These are phyloP conservation scores for Oryzaephilus surinamensis DNA, from an alignment of 1,140 invertebrate genomes.

Conservation along the genomic window DNA sequence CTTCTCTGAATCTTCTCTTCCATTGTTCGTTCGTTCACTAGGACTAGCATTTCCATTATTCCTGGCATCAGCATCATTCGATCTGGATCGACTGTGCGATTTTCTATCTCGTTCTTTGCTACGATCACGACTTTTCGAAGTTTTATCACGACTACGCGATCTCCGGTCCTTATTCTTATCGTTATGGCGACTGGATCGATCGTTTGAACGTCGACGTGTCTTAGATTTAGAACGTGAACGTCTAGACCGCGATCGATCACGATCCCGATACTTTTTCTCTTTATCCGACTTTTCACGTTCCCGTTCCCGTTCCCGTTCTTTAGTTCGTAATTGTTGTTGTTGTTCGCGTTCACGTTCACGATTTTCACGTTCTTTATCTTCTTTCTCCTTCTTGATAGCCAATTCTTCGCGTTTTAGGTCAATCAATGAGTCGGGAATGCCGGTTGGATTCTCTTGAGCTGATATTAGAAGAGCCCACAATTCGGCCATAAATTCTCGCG, in stretches of 20 bases:
- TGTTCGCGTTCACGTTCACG: constrained; percentile 24
- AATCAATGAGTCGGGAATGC: constrained; percentile 86
- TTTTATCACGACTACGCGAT: constrained; percentile 19
- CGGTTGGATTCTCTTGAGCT: constrained; percentile 87
- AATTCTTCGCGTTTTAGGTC: constrained; percentile 91
- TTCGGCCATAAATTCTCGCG: constrained; percentile 93
- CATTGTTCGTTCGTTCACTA: constrained; percentile 15
- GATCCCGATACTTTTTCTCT: constrained; percentile 32
- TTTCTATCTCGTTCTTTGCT: too few species aligned
- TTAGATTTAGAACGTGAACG: constrained; percentile 21
- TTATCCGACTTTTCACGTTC: constrained; percentile 27
- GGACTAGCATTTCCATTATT: constrained; percentile 32
- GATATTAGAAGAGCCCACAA: constrained; percentile 91
- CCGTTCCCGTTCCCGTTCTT: constrained; percentile 27
- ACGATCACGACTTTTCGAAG: too few species aligned
- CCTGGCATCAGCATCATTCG: constrained; percentile 14
- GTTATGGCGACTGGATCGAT: constrained; percentile 11
- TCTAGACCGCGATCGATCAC: constrained; percentile 22
- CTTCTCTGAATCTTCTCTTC: constrained; percentile 16
- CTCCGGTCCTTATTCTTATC: constrained; percentile 10
- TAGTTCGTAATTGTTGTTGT: too few species aligned
- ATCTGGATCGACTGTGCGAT: too few species aligned
- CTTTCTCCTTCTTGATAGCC: constrained; percentile 48
- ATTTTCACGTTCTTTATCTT: constrained; percentile 47
- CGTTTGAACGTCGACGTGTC: constrained; percentile 10